Base-by-base conservation (phyloP, 2,113 vertebrate species). In the Promerops cafer region DNA sequence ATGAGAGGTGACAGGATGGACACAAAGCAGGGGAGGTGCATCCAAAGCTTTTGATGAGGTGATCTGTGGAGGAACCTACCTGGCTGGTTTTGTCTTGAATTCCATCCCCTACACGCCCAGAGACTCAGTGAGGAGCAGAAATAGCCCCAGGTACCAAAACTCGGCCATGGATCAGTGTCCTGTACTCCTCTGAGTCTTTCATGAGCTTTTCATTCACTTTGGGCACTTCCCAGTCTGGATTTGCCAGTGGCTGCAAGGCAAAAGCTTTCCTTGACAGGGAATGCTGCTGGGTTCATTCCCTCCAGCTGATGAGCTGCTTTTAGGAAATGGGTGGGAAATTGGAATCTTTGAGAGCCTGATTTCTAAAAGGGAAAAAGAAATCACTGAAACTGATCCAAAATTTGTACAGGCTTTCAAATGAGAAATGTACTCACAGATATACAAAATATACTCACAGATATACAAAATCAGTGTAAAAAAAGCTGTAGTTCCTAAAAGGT, bases 21-120 rank as follows among this genome's bases (percentile, higher is more conserved):
- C 42, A 61, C 26, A 39, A 74, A 87, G 27, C 20, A 66, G n/a
- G 19, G 28, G 18, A 94, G 54, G 12, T 76, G n/a, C 75, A 42
- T 6, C 50, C 76, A 82, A 31, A 95, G 28, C 80, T 52, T 78
- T 5, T 31, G 47, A 42, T 44, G 52, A 64, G 17, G 9, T 84
- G 47, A 21, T n/a, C 19, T 57, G 31, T 35, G 54, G 33, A 87
- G 56, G 20, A 57, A 76, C 49, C 61, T 53, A 17, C 22, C 16
- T 72, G 45, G 31, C 1, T 0, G 11, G 6, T 65, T 80, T 72
- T 47, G 39, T 39, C 63, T 59, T 53, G 23, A 86, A 63, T 45
- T 76, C 49, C 35, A 35, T 1, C 17, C 8, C 42, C 45, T 54
- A 1, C 0, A 0, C 5, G 39, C 54, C 54, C 33, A 90, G 45